Evolutionary conservation across 2,113 vertebrate genomes (phyloP), one percentile per base, ranked within the genome.

Genomic region (Aegypius monachus): DNA sequence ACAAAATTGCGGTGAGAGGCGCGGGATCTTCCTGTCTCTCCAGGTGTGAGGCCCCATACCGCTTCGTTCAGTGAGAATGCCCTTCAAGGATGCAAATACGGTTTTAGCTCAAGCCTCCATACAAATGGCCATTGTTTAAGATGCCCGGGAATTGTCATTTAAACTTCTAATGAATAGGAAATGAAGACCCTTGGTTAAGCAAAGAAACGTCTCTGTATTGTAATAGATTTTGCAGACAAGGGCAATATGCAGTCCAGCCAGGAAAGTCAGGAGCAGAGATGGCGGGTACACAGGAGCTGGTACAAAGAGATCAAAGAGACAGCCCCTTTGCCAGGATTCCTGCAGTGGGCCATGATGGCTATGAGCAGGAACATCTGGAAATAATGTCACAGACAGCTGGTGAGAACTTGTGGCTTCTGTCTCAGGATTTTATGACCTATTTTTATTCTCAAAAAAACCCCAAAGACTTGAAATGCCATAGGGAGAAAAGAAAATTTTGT

Each of bases 31-130:
- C 83, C 62, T 91, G 23, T 95, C 97, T 95, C 95, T 92, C 88
- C 88, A 94, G 96, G 93, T 82, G 94, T n/a, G 82, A 96, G 95
- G 75, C 95, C 95, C 94, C 97, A 96, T 96, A 85, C 94, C 0
- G 95, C 78, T 97, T 52, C 36, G 6, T 91, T 93, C 90, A 47
- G 68, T 34, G 16, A 78, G 56, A 80, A 94, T 96, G 94, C 90
- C 96, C 97, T 97, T 98, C 96, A 96, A 94, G 96, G 94, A 97
- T 96, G 97, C 96, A 97, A 98, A 97, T 97, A 73, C 0, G 2
- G 20, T 52, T 83, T 87, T 42, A 92, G 56, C 81, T 81, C 13
- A 40, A 85, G 78, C 59, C 48, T 96, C 67, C 59, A 6, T 66
- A 90, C 92, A 95, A 95, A 92, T 38, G 61, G 31, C 85, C 56